Conservation (phyloP, 2,888 invertebrate species). For the Macroteleia sp. region DNA sequence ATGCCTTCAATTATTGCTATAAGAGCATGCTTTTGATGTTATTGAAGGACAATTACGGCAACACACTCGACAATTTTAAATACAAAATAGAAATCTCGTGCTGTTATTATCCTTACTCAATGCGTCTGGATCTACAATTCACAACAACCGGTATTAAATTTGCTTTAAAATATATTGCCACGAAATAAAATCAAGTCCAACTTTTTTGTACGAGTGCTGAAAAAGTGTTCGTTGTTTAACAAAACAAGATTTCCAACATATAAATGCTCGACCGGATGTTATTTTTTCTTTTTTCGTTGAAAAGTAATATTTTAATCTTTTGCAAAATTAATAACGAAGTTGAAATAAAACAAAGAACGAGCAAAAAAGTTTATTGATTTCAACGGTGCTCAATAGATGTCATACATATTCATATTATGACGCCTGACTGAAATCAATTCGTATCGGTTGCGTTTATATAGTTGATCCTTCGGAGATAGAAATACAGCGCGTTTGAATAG, state of each 20-base stretch:
- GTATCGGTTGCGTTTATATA: conserved; percentile 64
- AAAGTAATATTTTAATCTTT: conserved; percentile 48
- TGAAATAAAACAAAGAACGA: conserved; percentile 47
- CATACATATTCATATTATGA: conserved; percentile 72
- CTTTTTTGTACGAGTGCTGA: not conserved
- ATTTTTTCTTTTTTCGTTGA: not conserved
- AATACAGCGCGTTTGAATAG: conserved; percentile 61
- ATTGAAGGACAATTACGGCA: conserved; percentile 30
- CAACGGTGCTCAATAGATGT: conserved; percentile 71
- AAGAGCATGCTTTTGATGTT: conserved; percentile 36
- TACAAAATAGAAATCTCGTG: conserved; percentile 17
- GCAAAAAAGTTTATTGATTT: conserved; percentile 69
- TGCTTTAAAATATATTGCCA: conserved; percentile 2
- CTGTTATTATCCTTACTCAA: no score
- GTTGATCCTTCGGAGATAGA: conserved; percentile 57
- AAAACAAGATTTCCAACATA: conserved; percentile 5
- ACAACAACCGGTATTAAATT: conserved; percentile 25
- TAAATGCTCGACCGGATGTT: not conserved
- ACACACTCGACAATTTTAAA: conserved; percentile 34
- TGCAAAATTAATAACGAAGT: conserved; percentile 50
- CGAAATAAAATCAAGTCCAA: conserved; percentile 5
- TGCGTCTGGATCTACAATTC: conserved; percentile 2
- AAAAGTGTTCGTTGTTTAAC: conserved; percentile 12
- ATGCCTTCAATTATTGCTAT: conserved; percentile 50
- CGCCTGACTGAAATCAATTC: conserved; percentile 67